Percentiles rank a stretch among this genome's conserved stretches.
Conservation (phyloP, 2,113 vertebrate genomes). For the Gobiocypris rarus region DNA sequence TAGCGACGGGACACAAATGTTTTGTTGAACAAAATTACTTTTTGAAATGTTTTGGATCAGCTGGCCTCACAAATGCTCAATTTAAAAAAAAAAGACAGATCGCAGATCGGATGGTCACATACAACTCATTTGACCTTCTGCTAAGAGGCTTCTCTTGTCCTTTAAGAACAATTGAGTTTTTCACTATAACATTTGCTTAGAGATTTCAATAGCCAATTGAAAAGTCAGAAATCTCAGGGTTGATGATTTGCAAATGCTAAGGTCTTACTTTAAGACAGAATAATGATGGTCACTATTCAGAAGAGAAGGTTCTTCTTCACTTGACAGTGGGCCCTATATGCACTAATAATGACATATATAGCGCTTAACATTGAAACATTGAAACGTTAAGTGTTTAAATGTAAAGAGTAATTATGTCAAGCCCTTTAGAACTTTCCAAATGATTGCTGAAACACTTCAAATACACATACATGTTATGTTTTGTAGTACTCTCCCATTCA, state of each 20-base stretch:
- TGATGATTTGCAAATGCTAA: conserved; percentile 16
- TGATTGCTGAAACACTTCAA: conserved; percentile 4
- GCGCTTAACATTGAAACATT: conserved; percentile 24
- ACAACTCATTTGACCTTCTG: conserved; percentile 21
- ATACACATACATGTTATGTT: not conserved
- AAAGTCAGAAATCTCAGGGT: conserved; percentile 32
- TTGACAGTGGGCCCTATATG: conserved; percentile 29
- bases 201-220: conserved; percentile 21
- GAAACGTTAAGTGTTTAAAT: conserved; percentile 47
- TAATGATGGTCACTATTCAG: conserved; percentile 55
- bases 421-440: not conserved
- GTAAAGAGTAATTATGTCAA: conserved; percentile 25
- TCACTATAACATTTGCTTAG: conserved; percentile 1
- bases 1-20: conserved; percentile 94
- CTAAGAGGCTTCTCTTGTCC: not conserved
- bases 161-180: conserved; percentile 6
- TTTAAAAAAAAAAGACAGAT: not conserved
- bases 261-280: not conserved
- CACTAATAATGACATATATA: conserved; percentile 37
- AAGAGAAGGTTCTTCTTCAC: conserved; percentile 64
- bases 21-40: conserved; percentile 98
- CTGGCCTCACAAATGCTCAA: conserved; percentile 6
- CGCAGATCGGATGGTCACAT: not conserved
- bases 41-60: conserved; percentile 80
- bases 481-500: not conserved